Evolutionary conservation across 2,888 invertebrate genomes (phyloP), one percentile per base, ranked within the genome.

Genomic region (Agonopterix arenella): DNA sequence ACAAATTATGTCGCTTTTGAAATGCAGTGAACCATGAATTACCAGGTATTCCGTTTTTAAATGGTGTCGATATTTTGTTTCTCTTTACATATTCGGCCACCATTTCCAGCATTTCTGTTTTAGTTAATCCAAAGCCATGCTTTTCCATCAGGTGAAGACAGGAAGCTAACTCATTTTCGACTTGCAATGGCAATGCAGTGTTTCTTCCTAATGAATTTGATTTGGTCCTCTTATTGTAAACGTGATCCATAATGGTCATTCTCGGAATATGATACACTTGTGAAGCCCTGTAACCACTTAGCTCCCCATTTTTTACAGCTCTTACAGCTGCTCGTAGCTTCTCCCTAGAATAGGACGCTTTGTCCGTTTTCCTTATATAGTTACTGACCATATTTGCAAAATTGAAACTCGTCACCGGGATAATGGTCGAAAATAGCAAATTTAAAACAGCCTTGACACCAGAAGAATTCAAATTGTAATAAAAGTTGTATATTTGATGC

Each of bases 231-330:
- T 37, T 56, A 10, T 45, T 49, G 9, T 46, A 41, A 0, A 55
- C 55, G 13, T 51, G 52, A 44, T 56, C 52, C 52, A 54, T 56
- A 8, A 54, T 51, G 1, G 52, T 55, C 53, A 53, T 55, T n/a
- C 53, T 8, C n/a, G 50, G 51, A 13, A 53, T 51, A 10, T 55
- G 36, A 47, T 53, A 57, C 16, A 10, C 3, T 45, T 51, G n/a
- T 44, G 55, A 41, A 43, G 55, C 55, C n/a, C 8, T 28, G 38
- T 55, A 55, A 10, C 51, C 52, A 43, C 51, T 50, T 8, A 52
- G 18, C 11, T 37, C 13, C 10, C 48, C 52, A 50, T 28, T 48
- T 51, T 47, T 13, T 11, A 57, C 53, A 4, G 44, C 49, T 46
- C 47, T 11, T 18, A 55, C 51, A 40, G 57, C 57, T 47, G 44